Base-by-base conservation (phyloP, 2,888 invertebrate genomes). In the Tridacna crocea region DNA sequence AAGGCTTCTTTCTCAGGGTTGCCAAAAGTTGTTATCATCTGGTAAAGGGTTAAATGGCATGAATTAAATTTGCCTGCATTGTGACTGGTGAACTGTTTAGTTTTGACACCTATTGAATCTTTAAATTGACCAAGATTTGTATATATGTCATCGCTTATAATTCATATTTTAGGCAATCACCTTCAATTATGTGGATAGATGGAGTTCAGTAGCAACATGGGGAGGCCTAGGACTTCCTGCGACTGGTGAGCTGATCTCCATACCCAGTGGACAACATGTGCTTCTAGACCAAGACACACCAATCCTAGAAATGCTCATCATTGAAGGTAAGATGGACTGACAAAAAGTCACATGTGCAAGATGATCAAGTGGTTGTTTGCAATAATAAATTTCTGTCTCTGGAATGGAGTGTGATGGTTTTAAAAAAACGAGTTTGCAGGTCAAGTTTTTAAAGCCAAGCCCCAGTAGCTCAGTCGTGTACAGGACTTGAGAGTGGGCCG, bases 281-380 rank as follows among this genome's bases (percentile, higher is more conserved):
- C 82, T 93, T 19, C 87, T 94, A 72, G 94, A 94, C 77, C 82
- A 78, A 0, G 82, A 85, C 61, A 94, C 94, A 24, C 89, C 91
- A 0, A 80, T 91, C 6, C 77, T 94, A 19, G 88, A 87, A 65
- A 90, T 92, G 88, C 79, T 94, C 11, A 82, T 94, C 0, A 93
- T 94, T 61, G 86, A 92, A 87, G 93, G 93, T 92, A 87, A 72
- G 66, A 19, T 2, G 1, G 3, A 55, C 55, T 6, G 58, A 10
- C 17, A 58, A 58, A 17, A 51, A 51, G 17, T 17, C 51, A 51
- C 13, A 17, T 13, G 12, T 51, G 17, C 51, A 51, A n/a, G n/a
- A 13, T 51, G 12, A 13, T 51, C 51, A 51, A 51, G 13, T 51
- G 51, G 12, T 17, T 51, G 51, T 51, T 17, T 51, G 17, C 51